Evolutionary conservation across 2,113 vertebrate species (phyloP).

Genomic region (Crotalus tigris): DNA sequence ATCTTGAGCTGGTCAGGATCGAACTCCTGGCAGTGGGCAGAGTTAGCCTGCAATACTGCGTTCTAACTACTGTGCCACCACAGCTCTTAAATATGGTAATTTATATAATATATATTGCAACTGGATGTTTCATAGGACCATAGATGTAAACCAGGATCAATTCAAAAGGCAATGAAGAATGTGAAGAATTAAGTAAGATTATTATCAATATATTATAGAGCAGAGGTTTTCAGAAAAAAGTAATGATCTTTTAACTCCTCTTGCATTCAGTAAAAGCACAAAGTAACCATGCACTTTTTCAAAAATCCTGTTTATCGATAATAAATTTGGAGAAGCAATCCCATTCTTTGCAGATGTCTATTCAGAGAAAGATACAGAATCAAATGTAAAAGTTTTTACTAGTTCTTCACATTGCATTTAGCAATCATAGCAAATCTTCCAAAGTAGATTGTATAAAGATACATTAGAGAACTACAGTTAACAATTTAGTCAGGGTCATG

Average conservation of each 20-base stretch:
- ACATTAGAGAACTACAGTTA: neutral
- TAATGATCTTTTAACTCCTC: neutral
- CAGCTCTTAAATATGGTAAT: neutral
- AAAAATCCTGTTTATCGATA: neutral
- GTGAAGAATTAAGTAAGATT: neutral
- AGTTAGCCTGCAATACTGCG: neutral
- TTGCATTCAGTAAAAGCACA: neutral
- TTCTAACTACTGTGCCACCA: neutral
- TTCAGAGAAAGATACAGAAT: neutral
- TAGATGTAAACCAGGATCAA: neutral
- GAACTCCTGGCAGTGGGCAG: neutral
- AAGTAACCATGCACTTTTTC: neutral
- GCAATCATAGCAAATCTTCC: neutral
- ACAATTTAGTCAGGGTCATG: neutral
- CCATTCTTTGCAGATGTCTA: neutral
- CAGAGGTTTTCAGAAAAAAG: neutral
- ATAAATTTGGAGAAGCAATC: neutral
- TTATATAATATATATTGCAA: neutral
- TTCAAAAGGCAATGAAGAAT: neutral
- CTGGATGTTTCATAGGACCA: neutral
- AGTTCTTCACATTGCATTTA: neutral
- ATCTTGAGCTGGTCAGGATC: neutral
- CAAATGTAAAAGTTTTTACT: neutral
- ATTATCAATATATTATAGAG: neutral
- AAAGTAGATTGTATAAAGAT: neutral